phyloP scores from a whole-genome alignment of 53 echinoderm and acorn worm species.

The Stichopus horrens region DNA sequence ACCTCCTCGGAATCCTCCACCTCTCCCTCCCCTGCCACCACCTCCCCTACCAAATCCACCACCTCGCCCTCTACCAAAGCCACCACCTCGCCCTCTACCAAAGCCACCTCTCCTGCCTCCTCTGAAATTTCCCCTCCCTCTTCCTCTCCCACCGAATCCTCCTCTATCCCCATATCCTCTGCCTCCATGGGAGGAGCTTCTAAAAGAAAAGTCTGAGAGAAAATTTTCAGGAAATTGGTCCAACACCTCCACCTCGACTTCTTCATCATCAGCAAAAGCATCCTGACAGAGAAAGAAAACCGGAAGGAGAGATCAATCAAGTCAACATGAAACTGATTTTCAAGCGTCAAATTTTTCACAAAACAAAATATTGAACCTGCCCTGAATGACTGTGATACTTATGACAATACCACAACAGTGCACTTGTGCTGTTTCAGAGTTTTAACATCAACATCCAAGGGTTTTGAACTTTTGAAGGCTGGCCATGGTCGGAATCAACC shows the following conservation, averaged over 20 bases:
- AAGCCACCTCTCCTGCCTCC: slow-evolving; percentile 26
- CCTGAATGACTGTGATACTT: too few relatives aligned
- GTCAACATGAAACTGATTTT: too few relatives aligned
- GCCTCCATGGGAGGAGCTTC: not conserved
- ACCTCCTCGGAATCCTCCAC: slow-evolving; percentile 14
- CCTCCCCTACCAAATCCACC: not conserved
- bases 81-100: slow-evolving; percentile 21
- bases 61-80: not conserved
- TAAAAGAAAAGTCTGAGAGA: slow-evolving; percentile 4
- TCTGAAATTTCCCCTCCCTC: slow-evolving; percentile 25
- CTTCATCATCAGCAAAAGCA: slow-evolving; percentile 8
- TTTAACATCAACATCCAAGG: too few relatives aligned
- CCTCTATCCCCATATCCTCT: not conserved
- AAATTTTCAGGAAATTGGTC: slow-evolving; percentile 30
- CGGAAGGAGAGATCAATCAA: too few relatives aligned
- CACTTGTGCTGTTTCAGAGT: too few relatives aligned
- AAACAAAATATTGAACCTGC: too few relatives aligned
- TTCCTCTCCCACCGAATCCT: slow-evolving; percentile 22
- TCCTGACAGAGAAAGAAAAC: not conserved
- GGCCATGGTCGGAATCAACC: too few relatives aligned
- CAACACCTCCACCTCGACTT: not conserved
- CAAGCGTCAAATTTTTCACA: too few relatives aligned
- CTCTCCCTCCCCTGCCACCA: slow-evolving; percentile 24
- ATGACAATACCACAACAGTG: too few relatives aligned
- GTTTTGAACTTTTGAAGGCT: too few relatives aligned